Conservation (phyloP, 2,888 invertebrate species). For the Andrena fulva region DNA sequence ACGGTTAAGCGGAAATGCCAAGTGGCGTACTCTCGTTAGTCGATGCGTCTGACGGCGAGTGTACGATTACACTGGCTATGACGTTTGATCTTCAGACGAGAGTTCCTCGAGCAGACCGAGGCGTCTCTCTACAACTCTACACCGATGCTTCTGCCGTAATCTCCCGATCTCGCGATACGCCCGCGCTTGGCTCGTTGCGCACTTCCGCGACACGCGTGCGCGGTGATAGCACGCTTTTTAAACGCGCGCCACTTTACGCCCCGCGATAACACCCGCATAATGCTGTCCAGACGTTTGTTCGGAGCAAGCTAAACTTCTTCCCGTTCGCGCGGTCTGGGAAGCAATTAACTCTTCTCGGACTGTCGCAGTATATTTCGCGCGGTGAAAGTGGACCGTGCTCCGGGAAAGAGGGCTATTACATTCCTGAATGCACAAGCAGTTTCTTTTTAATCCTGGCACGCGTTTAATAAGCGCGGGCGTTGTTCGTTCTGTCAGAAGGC, state of each 20-base stretch:
- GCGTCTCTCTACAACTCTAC: background rate
- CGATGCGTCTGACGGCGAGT: conserved; percentile 75
- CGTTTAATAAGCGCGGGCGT: conserved; percentile 51
- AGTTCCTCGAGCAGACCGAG: conserved; percentile 4
- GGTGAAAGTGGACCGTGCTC: background rate
- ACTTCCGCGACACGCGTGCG: too few species aligned
- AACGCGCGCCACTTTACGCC: background rate
- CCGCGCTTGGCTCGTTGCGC: too few species aligned
- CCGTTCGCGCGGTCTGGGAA: background rate
- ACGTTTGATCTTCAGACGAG: conserved; percentile 50
- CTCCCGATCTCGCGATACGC: background rate
- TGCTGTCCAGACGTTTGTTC: background rate
- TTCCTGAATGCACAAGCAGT: conserved; percentile 47
- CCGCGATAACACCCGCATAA: background rate
- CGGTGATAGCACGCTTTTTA: background rate
- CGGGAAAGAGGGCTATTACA: conserved; percentile 5
- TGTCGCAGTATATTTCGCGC: conserved; percentile 15
- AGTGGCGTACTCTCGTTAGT: conserved; percentile 83
- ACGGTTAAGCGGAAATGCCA: conserved; percentile 54
- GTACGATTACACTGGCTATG: conserved; percentile 46
- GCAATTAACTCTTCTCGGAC: conserved; percentile 31
- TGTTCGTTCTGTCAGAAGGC: conserved; percentile 28
- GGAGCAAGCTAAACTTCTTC: background rate
- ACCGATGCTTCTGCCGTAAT: background rate
- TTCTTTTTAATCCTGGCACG: conserved; percentile 56